A percentile compares a stretch with the other conserved stretches of the same genome.
Evolutionary conservation across 2,888 invertebrate genomes (phyloP).

Genomic region (Leucoma salicis): DNA sequence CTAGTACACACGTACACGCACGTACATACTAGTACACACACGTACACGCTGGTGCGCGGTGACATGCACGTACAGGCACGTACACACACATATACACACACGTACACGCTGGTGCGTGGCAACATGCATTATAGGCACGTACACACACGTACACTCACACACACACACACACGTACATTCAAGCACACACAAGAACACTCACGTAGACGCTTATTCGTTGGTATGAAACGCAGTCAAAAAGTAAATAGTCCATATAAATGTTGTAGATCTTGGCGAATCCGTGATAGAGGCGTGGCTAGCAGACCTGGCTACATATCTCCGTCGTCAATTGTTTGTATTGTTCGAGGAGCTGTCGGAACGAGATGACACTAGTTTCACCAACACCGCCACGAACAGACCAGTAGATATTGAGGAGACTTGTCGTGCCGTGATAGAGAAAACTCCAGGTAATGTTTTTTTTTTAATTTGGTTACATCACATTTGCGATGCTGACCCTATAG

Average conservation of each 20-base stretch:
- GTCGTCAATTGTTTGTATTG: slow-evolving; percentile 50
- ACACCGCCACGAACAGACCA: slow-evolving; percentile 11
- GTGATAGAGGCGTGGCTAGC: slow-evolving; percentile 54
- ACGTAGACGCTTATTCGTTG: too few species aligned
- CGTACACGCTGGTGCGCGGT: slow-evolving; percentile 26
- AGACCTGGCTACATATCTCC: slow-evolving; percentile 52
- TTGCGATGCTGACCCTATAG: too few species aligned
- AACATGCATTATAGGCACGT: too few species aligned
- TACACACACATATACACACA: slow-evolving; percentile 22
- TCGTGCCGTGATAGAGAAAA: slow-evolving; percentile 41
- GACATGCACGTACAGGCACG: too few species aligned
- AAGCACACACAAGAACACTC: too few species aligned
- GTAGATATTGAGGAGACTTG: slow-evolving; percentile 51
- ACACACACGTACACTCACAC: slow-evolving; percentile 24
- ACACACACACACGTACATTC: slow-evolving; percentile 17
- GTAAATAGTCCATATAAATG: background rate
- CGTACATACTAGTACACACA: slow-evolving; percentile 31
- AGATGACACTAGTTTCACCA: slow-evolving; percentile 14
- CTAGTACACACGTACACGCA: too few species aligned
- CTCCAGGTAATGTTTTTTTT: slow-evolving; percentile 49
- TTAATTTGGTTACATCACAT: too few species aligned
- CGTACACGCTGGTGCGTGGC: slow-evolving; percentile 26
- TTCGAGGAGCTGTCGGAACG: slow-evolving; percentile 48
- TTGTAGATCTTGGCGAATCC: slow-evolving; percentile 58
- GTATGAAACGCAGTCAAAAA: background rate